A percentile compares a stretch with the other conserved stretches of the same genome.
Conservation (phyloP, 2,888 invertebrate species). For the Pteria penguin region DNA sequence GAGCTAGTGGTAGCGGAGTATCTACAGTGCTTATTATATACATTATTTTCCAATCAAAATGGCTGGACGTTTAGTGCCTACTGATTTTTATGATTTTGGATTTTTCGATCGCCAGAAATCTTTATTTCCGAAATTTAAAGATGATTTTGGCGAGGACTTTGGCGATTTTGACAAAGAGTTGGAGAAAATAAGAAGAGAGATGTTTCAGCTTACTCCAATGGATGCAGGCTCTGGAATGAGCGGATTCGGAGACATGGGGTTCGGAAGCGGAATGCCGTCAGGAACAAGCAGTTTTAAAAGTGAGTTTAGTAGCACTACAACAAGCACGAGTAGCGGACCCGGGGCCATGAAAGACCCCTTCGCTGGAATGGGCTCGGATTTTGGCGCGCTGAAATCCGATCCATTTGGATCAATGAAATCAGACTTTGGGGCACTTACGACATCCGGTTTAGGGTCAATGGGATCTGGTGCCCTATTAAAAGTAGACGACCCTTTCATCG, state of each 20-base stretch:
- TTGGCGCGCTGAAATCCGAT: too few relatives aligned
- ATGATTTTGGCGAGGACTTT: constrained; percentile 34
- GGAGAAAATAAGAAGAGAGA: constrained; percentile 35
- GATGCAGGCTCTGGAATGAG: constrained; percentile 5
- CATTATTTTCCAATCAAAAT: constrained; percentile 12
- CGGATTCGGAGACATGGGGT: background rate
- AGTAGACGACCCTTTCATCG: constrained; percentile 64
- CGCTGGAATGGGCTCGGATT: constrained; percentile 12
- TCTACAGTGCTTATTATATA: background rate
- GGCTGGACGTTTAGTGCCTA: constrained; percentile 35
- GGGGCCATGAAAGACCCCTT: constrained; percentile 16
- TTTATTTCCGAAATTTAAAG: constrained; percentile 33
- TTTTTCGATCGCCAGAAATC: constrained; percentile 44
- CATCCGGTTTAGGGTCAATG: too few relatives aligned
- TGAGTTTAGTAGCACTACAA: background rate
- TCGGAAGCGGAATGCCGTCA: background rate
- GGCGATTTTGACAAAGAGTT: constrained; percentile 36
- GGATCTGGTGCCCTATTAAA: constrained; percentile 41
- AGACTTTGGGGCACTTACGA: background rate
- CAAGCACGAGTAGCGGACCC: background rate
- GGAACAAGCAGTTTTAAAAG: background rate
- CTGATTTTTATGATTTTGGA: constrained; percentile 37
- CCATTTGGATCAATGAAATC: too few relatives aligned
- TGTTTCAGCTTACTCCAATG: constrained; percentile 35
- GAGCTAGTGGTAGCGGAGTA: background rate